Base-by-base conservation (phyloP, 1,140 invertebrate genomes). In the Radopholus similis region DNA sequence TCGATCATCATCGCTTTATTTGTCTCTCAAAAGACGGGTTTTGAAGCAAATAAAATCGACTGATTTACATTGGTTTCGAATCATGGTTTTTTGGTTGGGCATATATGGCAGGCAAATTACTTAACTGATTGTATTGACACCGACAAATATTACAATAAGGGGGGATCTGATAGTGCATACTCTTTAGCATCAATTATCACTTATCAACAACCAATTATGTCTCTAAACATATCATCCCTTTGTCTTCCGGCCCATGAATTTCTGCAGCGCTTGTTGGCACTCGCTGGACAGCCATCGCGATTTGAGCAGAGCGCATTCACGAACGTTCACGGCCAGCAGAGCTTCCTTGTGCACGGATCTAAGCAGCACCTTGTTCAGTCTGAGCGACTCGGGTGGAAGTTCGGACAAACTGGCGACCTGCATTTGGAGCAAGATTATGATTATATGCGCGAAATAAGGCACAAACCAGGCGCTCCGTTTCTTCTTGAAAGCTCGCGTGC, bases 251-350 rank as follows among this genome's bases (percentile, higher is more conserved):
- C 82, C 77, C 71, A 87, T 77, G 82, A 88, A 85, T 68, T 84
- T 81, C 82, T 86, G 76, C 63, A 88, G 82, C 71, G 87, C 83
- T 77, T 85, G 78, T 72, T 84, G 69, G 77, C 87, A 86, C 78
- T 89, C 88, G 56, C 87, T 83, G 0, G 87, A 87, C 56, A 85
- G 83, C 87, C 87, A 88, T 32, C 88, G 79, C 56, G 87, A 85
- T 23, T 84, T 77, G 15, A 89, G 77, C 30, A 84, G 72, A 13
- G 86, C 81, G 75, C 86, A 86, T 82, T 89, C 88, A 6, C 71
- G 74, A 49, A 83, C 77, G 76, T 88, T 88, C 0, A 86, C 86
- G 64, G 83, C 70, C 56, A 86, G 82, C 28, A 89, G 71, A n/a
- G 64, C 73, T 4, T 85, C 84, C 47, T 78, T 81, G 42, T 85